Conservation (phyloP, 2,797 vertebrate genomes). For the Sciurus vulgaris region DNA sequence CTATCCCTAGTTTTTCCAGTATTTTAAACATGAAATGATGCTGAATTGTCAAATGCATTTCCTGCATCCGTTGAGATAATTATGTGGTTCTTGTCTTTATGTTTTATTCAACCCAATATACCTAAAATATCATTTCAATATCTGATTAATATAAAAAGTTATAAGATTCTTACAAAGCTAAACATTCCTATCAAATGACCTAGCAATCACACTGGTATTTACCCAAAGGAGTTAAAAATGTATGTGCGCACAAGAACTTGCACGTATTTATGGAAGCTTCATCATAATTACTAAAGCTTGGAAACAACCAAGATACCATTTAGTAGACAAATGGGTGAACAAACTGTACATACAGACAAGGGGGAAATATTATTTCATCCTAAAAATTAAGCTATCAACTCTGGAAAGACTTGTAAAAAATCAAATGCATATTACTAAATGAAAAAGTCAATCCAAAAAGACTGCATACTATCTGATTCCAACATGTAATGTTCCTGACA, state of each 20-base stretch:
- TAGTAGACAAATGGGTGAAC: background rate
- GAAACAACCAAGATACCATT: background rate
- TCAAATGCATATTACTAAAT: background rate
- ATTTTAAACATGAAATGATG: too few relatives aligned
- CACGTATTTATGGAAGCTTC: background rate
- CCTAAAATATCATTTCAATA: background rate
- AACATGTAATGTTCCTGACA: too few relatives aligned
- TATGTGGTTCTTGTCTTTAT: too few relatives aligned
- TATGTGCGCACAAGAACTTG: background rate
- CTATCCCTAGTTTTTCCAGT: too few relatives aligned
- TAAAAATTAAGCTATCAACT: background rate
- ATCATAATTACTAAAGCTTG: background rate
- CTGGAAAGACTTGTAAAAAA: background rate
- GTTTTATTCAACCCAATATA: too few relatives aligned
- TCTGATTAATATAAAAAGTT: constrained; percentile 21
- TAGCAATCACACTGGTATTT: background rate
- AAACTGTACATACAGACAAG: background rate
- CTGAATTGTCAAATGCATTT: too few relatives aligned
- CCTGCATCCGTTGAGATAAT: too few relatives aligned
- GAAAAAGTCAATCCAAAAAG: too few relatives aligned
- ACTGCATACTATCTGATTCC: too few relatives aligned
- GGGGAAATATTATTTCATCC: background rate
- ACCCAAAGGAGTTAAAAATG: background rate
- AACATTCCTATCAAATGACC: background rate
- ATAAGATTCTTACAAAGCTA: background rate